Base-by-base conservation (phyloP, 92 coral and sea anemone species). In the Blastomussa wellsi region DNA sequence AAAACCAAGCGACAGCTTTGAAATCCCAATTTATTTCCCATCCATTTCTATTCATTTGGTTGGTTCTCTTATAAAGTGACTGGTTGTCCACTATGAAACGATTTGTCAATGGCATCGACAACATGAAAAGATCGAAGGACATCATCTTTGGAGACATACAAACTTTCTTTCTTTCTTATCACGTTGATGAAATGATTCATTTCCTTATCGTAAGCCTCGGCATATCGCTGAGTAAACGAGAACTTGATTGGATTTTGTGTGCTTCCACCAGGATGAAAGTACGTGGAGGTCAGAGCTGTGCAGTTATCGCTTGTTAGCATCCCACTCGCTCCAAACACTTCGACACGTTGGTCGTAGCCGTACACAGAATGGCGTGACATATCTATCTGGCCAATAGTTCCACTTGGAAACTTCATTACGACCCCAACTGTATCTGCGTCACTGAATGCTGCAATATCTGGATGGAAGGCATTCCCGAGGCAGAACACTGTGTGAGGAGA, bases 281-380 rank as follows among this genome's bases (percentile, higher is more conserved):
- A 77, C 33, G 79, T 87, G 0, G 85, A 80, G 15, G 65, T 82
- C 3, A 81, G 83, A 0, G 90, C 72, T 13, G 76, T 36, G 32
- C 67, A 76, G 79, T 96, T 96, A 9, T 92, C 95, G 48, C 93
- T 87, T 5, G 90, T 90, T 36, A 96, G 47, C 98, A 96, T 94
- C 0, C 97, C 98, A 62, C 84, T 90, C 59, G 92, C 88, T 17
- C 98, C 98, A 81, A 94, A 91, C 44, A 92, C 98, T 65, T 96
- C 98, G 4, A 96, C 49, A 11, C 98, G 90, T 51, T 96, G 98
- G 78, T 96, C 98, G 67, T 96, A 94, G 0, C 98, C 98, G 82
- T 85, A 96, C 22, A 85, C 87, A 5, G 95, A 92, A 39, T 80
- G 86, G 38, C 98, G 91, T 3, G 98, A 95, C 32, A 96, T 28